These are phyloP conservation scores for Ciconia boyciana DNA, from an alignment of 2,113 vertebrate species.

Conservation along the genomic window DNA sequence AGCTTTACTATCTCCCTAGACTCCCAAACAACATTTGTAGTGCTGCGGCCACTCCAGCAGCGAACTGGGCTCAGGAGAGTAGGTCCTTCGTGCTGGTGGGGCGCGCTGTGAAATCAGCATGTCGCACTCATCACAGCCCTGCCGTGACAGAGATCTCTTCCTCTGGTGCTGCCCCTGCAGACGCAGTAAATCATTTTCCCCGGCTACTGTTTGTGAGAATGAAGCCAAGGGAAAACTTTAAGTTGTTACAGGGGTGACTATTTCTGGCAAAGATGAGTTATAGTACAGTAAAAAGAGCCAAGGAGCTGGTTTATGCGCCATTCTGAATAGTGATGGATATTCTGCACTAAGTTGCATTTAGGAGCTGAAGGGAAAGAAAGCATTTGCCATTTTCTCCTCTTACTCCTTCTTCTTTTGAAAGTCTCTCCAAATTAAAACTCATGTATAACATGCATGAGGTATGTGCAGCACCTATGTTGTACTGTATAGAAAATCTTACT, in stretches of 20 bases:
- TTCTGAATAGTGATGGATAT: slow-evolving; percentile 22
- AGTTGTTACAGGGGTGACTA: slow-evolving; percentile 31
- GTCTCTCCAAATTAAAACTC: neutral
- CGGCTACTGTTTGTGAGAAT: slow-evolving; percentile 27
- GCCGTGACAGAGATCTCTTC: slow-evolving; percentile 39
- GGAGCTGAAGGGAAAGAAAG: neutral
- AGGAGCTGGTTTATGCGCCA: neutral
- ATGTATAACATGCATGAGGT: neutral
- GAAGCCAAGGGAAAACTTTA: slow-evolving; percentile 43
- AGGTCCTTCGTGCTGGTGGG: neutral
- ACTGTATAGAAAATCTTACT: neutral
- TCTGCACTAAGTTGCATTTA: neutral
- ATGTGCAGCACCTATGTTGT: neutral
- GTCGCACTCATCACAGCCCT: neutral
- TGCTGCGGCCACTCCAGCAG: neutral
- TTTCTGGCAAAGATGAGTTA: slow-evolving; percentile 41
- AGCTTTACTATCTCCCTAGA: neutral
- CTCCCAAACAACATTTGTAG: neutral
- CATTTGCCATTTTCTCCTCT: neutral
- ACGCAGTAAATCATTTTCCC: slow-evolving; percentile 45
- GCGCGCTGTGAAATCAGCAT: slow-evolving; percentile 28
- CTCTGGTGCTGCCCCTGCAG: slow-evolving; percentile 41
- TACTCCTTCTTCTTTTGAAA: neutral
- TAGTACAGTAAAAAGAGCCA: slow-evolving; percentile 17
- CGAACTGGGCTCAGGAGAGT: neutral